Evolutionary conservation across 2,797 vertebrate genomes (phyloP), one percentile per base, ranked within the genome.

Genomic region (Zenarchopterus dispar): DNA sequence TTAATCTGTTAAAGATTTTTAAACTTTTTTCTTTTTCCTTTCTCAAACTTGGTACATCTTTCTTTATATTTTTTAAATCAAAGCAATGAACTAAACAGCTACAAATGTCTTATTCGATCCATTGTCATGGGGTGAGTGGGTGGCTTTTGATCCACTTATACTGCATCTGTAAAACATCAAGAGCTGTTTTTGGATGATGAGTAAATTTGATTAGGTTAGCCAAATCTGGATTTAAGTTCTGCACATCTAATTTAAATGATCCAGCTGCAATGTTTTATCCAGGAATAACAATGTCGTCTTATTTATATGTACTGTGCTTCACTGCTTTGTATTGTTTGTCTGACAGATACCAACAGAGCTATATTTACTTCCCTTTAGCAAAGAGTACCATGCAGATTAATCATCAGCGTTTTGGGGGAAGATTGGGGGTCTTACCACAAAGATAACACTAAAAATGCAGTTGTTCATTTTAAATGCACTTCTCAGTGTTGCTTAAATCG

Each of bases 1-100:
- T 47, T 95, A 95, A 93, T 92, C 92, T 84, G 81, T 86, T 77
- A 80, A 90, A 91, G 93, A 92, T 93, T 94, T 93, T 92, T 75
- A 81, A 91, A 79, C 73, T 72, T 85, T 88, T 91, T 91, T 39
- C 91, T 39, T 91, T 81, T 90, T 80, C 22, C 44, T 73, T 56
- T 69, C 73, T 73, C 74, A 65, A 86, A 89, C 80, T 81, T 87
- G 95, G 95, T 97, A 96, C 95, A 67, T 91, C 88, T 94, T 84
- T 93, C 91, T 64, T 90, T 85, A 93, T 77, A 56, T 67, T 67
- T 92, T 88, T 80, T 88, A 85, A 84, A 81, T 75, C 68, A 81
- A 85, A 83, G 54, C 59, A 72, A 76, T 72, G 59, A 91, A 88
- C 86, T 89, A 90, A 88, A 78, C 60, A 61, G 60, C 84, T 86